phyloP scores from a whole-genome alignment of 2,797 vertebrate genomes.

The Notoglanidium macrostoma region DNA sequence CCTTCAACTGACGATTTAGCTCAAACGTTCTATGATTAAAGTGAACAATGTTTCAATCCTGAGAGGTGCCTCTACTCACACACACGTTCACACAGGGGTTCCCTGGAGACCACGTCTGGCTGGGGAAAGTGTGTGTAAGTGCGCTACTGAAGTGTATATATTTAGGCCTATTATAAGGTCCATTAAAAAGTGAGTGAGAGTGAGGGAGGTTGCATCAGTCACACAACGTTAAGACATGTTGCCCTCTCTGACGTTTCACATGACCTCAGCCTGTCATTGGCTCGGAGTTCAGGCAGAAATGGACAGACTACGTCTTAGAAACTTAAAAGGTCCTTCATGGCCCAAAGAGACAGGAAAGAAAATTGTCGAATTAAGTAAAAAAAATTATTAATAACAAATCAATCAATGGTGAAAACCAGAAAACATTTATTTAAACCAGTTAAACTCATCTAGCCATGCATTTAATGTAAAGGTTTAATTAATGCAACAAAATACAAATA shows the following conservation, averaged over 20 bases:
- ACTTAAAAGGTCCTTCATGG: neutral
- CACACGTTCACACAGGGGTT: neutral
- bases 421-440: neutral
- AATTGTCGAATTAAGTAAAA: neutral
- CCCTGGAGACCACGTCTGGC: constrained; percentile 31
- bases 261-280: neutral
- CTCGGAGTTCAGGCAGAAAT: neutral
- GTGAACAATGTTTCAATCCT: constrained; percentile 30
- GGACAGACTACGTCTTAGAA: neutral
- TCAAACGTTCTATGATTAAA: constrained; percentile 4
- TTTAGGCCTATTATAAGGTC: constrained; percentile 54
- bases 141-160: constrained; percentile 59
- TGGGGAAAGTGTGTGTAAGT: constrained; percentile 57
- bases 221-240: constrained; percentile 36
- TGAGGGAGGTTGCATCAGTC: constrained; percentile 55
- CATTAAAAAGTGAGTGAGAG: constrained; percentile 13
- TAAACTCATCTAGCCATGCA: neutral
- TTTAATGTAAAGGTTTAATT: neutral
- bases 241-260: neutral
- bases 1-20: neutral
- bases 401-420: neutral
- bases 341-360: neutral
- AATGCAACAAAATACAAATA: neutral
- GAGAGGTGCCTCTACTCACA: constrained; percentile 7
- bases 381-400: neutral